Evolutionary conservation across 2,797 vertebrate species (phyloP).

Genomic region (Silurus aristotelis): DNA sequence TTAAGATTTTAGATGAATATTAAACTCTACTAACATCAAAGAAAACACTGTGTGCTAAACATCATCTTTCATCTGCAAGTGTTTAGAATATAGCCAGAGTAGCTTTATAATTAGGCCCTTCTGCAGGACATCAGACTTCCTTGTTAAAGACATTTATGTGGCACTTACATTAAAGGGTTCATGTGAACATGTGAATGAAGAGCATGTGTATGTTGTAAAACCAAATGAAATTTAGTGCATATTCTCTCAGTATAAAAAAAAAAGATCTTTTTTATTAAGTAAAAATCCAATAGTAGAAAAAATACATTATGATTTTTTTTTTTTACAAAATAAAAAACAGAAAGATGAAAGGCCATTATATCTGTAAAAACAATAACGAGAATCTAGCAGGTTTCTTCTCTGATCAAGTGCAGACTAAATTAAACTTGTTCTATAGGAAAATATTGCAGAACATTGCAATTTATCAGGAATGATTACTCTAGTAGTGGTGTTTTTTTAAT

Average conservation of each 20-base stretch:
- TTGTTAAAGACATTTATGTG: conserved; percentile 13
- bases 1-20: background rate
- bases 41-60: background rate
- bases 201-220: background rate
- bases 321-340: conserved; percentile 17
- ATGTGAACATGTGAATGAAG: background rate
- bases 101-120: background rate
- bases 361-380: conserved; percentile 2
- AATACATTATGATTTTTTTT: conserved; percentile 21
- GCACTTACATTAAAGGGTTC: conserved; percentile 20
- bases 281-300: conserved; percentile 7
- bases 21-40: background rate
- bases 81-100: conserved; percentile 15
- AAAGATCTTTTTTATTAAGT: conserved; percentile 1
- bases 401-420: conserved; percentile 14
- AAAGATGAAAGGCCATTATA: background rate
- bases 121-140: conserved; percentile 23
- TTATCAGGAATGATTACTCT: conserved; percentile 1
- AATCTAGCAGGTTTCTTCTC: background rate
- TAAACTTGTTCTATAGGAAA: background rate
- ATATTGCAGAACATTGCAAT: background rate
- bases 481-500: conserved; percentile 56
- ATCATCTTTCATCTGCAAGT: conserved; percentile 31
- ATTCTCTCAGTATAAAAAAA: conserved; percentile 16
- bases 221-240: background rate